A percentile compares a stretch with the other conserved stretches of the same genome.
Evolutionary conservation across 1,140 invertebrate species (phyloP).

Genomic region (Ruditapes philippinarum): DNA sequence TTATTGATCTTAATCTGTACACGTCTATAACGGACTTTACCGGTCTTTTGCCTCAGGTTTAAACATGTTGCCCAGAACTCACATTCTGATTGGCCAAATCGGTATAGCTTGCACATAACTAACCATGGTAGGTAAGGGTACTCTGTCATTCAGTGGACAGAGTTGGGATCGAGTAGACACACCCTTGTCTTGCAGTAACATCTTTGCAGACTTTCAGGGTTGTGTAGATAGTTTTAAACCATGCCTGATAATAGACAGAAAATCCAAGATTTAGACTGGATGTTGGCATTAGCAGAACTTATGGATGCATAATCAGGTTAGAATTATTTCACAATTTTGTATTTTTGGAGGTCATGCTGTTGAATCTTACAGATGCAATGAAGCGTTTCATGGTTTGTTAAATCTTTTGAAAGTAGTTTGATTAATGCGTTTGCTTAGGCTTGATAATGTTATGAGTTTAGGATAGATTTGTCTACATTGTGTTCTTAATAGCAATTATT

Average conservation of each 20-base stretch:
- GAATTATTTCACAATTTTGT: background rate
- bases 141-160: constrained; percentile 63
- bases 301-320: constrained; percentile 53
- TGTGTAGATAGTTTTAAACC: constrained; percentile 4
- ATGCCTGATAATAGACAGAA: constrained; percentile 53
- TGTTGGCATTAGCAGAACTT: constrained; percentile 57
- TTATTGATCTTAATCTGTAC: constrained; percentile 62
- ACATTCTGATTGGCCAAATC: constrained; percentile 35
- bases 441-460: constrained; percentile 12
- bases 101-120: constrained; percentile 51
- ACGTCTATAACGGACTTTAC: constrained; percentile 51
- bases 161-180: constrained; percentile 52
- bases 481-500: constrained; percentile 20
- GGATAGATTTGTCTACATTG: constrained; percentile 6
- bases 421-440: constrained; percentile 24
- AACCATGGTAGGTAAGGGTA: constrained; percentile 65
- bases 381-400: constrained; percentile 12
- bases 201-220: constrained; percentile 62
- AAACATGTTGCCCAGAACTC: constrained; percentile 45
- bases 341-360: constrained; percentile 26
- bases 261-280: constrained; percentile 58
- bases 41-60: constrained; percentile 61
- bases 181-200: constrained; percentile 63
- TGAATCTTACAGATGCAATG: background rate
- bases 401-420: background rate